Conservation (phyloP, 2,888 invertebrate species). For the Athalia circularis region DNA sequence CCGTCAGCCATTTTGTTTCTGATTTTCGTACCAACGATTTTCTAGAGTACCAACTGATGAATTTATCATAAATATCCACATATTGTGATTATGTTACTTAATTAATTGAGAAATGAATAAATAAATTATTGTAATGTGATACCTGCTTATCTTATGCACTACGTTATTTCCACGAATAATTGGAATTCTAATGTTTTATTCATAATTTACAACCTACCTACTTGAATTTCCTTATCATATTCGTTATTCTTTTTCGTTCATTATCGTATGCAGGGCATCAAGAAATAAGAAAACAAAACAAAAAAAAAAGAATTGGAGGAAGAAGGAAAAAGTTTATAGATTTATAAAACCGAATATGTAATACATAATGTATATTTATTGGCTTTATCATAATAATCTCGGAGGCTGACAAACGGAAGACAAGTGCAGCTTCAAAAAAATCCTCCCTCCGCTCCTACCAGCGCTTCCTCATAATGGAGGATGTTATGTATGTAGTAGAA, state of each 20-base stretch:
- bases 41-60: too few species aligned
- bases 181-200: conserved; percentile 68
- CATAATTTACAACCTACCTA: conserved; percentile 56
- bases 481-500: too few species aligned
- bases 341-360: not conserved
- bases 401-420: conserved; percentile 10
- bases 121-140: too few species aligned
- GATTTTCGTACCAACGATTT: too few species aligned
- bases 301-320: not conserved
- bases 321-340: not conserved
- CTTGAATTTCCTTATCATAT: conserved; percentile 64
- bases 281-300: not conserved
- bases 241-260: not conserved
- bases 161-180: conserved; percentile 50
- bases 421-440: not conserved
- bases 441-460: too few species aligned
- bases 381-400: conserved; percentile 1
- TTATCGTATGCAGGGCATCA: not conserved
- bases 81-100: too few species aligned
- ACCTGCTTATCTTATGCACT: not conserved
- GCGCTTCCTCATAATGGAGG: too few species aligned
- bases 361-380: not conserved
- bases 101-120: too few species aligned
- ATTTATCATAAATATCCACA: too few species aligned
- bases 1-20: too few species aligned